Conservation (phyloP, 2,113 vertebrate genomes). For the Cyphomyrus discorhynchus region DNA sequence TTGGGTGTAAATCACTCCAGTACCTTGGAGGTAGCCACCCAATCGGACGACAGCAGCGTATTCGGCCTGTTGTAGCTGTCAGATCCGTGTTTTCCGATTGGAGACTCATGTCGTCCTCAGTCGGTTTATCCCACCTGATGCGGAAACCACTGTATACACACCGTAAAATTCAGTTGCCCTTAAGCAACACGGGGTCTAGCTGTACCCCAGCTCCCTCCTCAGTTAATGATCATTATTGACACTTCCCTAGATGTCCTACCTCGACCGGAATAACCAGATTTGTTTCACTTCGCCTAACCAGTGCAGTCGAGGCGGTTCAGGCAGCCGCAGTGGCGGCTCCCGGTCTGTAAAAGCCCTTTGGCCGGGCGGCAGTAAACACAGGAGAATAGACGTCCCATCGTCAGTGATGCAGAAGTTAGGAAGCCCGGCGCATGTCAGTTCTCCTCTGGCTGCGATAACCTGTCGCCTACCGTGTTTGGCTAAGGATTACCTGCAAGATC, state of each 20-base stretch:
- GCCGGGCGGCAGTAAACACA: conserved; percentile 28
- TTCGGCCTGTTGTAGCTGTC: not conserved
- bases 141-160: not conserved
- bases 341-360: conserved; percentile 33
- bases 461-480: conserved; percentile 18
- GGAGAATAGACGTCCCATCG: conserved; percentile 25
- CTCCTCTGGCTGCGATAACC: conserved; percentile 35
- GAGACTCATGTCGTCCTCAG: not conserved
- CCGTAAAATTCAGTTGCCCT: not conserved
- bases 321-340: conserved; percentile 40
- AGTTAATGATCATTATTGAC: conserved; percentile 46
- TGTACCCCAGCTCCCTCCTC: not conserved
- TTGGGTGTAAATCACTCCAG: not conserved
- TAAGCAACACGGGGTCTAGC: not conserved
- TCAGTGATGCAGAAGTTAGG: conserved; percentile 48
- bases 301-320: conserved; percentile 35
- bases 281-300: conserved; percentile 34
- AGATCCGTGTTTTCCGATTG: not conserved
- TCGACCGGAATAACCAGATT: conserved; percentile 51
- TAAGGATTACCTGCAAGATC: conserved; percentile 22
- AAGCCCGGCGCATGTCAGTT: conserved; percentile 48
- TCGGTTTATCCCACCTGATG: not conserved
- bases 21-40: not conserved
- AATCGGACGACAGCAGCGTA: not conserved
- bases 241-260: conserved; percentile 26